Evolutionary conservation across 2,113 vertebrate genomes (phyloP), one percentile per base, ranked within the genome.

Genomic region (Pongo abelii): DNA sequence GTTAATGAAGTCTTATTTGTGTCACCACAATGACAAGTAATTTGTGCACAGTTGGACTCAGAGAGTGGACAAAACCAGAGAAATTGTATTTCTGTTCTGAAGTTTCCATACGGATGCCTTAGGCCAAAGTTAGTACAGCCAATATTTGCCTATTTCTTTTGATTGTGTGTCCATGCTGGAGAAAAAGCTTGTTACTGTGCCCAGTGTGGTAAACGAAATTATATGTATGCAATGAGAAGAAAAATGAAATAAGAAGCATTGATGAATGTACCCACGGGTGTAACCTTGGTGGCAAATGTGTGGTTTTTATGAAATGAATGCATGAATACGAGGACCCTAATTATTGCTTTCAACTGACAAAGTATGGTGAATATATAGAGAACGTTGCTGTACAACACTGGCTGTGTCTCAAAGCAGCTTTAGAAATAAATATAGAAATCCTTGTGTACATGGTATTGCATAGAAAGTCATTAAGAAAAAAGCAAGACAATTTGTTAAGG

Each of bases 1-100:
- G 98, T 98, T 98, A 98, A 99, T 87, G 98, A 98, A 98, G 98
- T 97, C 98, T 97, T 97, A 97, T 98, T 98, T 98, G 98, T 98
- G 97, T 98, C 90, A 1, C 97, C 97, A 98, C 98, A 98, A 98
- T 98, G 98, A 98, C 98, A 94, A 98, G 97, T 97, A 97, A 98
- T 98, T 98, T 98, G 98, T 75, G 96, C 38, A 4, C 90, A 81
- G 98, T 50, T 96, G 95, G 85, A 84, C 92, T 6, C 17, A 1
- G 16, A n/a, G 80, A 70, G 83, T 3, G 52, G 64, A 38, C 46
- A 20, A 84, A 77, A 67, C 57, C 8, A 43, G 55, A 2, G 23
- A 75, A 83, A 79, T 92, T 43, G 93, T 59, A 48, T 98, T 96
- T 98, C 84, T 98, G 97, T 96, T 98, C 91, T 59, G 17, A 46